Conservation (phyloP, 2,113 vertebrate species). For the Elaphurus davidianus region DNA sequence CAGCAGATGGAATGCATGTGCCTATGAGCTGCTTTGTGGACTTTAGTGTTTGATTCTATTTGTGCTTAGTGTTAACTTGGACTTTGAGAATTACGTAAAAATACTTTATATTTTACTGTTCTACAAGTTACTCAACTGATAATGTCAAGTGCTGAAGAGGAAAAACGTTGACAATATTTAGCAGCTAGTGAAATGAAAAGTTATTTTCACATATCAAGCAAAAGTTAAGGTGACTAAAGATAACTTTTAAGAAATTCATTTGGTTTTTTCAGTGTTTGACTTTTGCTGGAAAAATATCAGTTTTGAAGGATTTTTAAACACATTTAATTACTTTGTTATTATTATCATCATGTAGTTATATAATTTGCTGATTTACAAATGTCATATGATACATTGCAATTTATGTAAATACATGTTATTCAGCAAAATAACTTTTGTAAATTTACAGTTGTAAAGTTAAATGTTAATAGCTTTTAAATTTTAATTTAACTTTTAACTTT, state of each 20-base stretch:
- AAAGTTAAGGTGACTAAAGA: background rate
- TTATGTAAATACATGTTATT: slow-evolving; percentile 1
- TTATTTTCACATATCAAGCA: background rate
- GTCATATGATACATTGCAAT: background rate
- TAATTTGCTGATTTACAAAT: background rate
- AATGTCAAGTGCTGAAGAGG: background rate
- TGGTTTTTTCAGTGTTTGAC: background rate
- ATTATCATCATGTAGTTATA: background rate
- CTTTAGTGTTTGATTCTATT: background rate
- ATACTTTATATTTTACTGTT: background rate
- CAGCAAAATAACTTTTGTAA: background rate
- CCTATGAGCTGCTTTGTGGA: background rate
- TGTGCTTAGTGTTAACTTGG: background rate
- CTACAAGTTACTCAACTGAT: background rate
- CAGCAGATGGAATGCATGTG: background rate
- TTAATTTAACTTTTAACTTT: slow-evolving; percentile 19
- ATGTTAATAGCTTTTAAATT: background rate
- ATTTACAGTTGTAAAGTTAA: background rate
- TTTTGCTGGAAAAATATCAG: background rate
- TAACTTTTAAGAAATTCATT: background rate
- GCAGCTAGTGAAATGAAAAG: background rate
- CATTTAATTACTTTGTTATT: background rate
- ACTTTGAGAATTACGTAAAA: background rate
- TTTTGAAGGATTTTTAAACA: background rate
- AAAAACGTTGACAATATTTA: background rate